Base-by-base conservation (phyloP, 2,888 invertebrate species). In the Pyrgus malvae region DNA sequence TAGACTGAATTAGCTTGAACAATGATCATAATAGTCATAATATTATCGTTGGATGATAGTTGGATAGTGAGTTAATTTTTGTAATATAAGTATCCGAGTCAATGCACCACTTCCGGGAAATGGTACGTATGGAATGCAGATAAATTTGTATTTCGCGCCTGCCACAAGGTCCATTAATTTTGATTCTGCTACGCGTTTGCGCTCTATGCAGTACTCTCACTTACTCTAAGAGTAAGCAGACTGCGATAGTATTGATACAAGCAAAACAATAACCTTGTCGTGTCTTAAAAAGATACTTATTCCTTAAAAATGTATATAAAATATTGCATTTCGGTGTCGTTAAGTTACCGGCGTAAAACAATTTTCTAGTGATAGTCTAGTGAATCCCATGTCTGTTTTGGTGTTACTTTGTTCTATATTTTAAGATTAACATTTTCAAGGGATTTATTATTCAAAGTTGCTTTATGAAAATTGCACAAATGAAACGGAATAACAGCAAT, bases 401-500 rank as follows among this genome's bases (percentile, higher is more conserved):
- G 23, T n/a, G n/a, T n/a, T 3, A 6, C 7, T n/a, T 8, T 1
- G 9, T 37, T 5, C 16, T 14, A 16, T 7, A 9, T 14, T 14
- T 35, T 35, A 35, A 17, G n/a, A n/a, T n/a, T 8, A 35, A 2
- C 11, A 9, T 4, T 2, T 21, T 11, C 17, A 19, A 37, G n/a
- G 5, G n/a, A n/a, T n/a, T 7, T 11, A 3, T n/a, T 31, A 42
- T 42, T 14, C 14, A 44, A 44, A 45, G 4, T 33, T 5, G 33
- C 12, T 21, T 23, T 3, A 25, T 63, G 31, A 38, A 59, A 59
- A 57, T 59, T 61, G 55, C 59, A 69, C 79, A 75, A 83, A 88
- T 87, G 87, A 76, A 72, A 79, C 66, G 73, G 58, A 74, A 73
- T 69, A 76, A 64, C 59, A 80, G 84, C 73, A 72, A 88, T 89